Base-by-base conservation (phyloP, 2,113 vertebrate genomes). In the Microtus ochrogaster region DNA sequence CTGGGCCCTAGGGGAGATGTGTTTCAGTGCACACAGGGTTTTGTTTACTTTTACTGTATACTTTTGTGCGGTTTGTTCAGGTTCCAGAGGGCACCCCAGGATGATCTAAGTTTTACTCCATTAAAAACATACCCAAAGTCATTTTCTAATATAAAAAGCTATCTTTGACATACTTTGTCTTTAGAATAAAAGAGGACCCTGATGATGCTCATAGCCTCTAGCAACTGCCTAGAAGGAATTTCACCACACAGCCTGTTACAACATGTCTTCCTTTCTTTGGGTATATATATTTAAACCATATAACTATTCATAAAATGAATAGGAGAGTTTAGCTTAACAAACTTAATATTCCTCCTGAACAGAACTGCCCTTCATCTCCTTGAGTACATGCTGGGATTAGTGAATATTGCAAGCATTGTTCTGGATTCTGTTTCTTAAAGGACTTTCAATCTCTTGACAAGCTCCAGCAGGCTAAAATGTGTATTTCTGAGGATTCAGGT, bases 21-120 rank as follows among this genome's bases (percentile, higher is more conserved):
- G 55, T 73, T 96, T 95, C 65, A 95, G 33, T 92, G 44, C 52
- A 91, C 94, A 86, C 1, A 4, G 89, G n/a, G 12, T 78, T 95
- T 84, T n/a, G 33, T 84, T 94, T 87, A 68, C 70, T 76, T 33
- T 74, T 36, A 58, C 74, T 93, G 79, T 84, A 30, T 44, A 63
- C 26, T 73, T 95, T 93, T 55, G 87, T 66, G 78, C 12, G 83
- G 24, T 93, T 96, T 94, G 55, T 91, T 55, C 55, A 93, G 86
- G 55, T 84, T 94, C 74, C 93, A 97, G 52, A 95, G 89, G 77
- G 72, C 94, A 91, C 96, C 82, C 95, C 83, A 94, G 58, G 78
- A 73, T 94, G 78, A 93, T 92, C 94, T 89, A 95, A 92, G 81
- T 77, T 89, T 96, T 44, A 96, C 66, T 91, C 44, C 74, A 93